phyloP scores from a whole-genome alignment of 2,113 vertebrate species.

The Platichthys flesus region DNA sequence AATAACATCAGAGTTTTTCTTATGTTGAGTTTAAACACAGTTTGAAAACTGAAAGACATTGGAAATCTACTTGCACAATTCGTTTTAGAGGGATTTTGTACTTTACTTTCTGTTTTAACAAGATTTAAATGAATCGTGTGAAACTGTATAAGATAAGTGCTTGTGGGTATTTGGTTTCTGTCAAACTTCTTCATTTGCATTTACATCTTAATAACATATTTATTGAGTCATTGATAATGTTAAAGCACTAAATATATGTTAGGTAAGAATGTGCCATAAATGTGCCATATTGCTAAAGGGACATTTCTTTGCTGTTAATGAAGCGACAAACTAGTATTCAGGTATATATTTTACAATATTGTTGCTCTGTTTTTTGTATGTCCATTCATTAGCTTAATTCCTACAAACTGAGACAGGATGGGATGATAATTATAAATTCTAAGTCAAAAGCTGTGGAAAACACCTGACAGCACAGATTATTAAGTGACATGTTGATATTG shows the following conservation, averaged over 20 bases:
- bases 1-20: conserved; percentile 3
- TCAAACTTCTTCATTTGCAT: too few relatives aligned
- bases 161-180: too few relatives aligned
- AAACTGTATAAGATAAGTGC: too few relatives aligned
- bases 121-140: too few relatives aligned
- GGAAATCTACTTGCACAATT: not conserved
- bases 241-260: not conserved
- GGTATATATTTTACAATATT: not conserved
- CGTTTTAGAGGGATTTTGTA: not conserved
- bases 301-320: conserved; percentile 8
- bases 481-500: conserved; percentile 34
- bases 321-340: not conserved
- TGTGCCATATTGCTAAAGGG: not conserved
- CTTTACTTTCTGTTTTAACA: too few relatives aligned
- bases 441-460: conserved; percentile 39
- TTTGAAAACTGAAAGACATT: not conserved
- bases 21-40: not conserved
- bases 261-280: not conserved
- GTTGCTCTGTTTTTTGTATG: not conserved
- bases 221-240: too few relatives aligned
- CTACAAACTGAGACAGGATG: not conserved
- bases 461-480: conserved; percentile 28
- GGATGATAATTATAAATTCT: conserved; percentile 24
- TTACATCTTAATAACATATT: too few relatives aligned
- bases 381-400: conserved; percentile 11